Percentiles rank a stretch among this genome's conserved stretches.
These are phyloP conservation scores for Vireo griseus DNA, from an alignment of 2,797 vertebrate genomes.

Conservation along the genomic window DNA sequence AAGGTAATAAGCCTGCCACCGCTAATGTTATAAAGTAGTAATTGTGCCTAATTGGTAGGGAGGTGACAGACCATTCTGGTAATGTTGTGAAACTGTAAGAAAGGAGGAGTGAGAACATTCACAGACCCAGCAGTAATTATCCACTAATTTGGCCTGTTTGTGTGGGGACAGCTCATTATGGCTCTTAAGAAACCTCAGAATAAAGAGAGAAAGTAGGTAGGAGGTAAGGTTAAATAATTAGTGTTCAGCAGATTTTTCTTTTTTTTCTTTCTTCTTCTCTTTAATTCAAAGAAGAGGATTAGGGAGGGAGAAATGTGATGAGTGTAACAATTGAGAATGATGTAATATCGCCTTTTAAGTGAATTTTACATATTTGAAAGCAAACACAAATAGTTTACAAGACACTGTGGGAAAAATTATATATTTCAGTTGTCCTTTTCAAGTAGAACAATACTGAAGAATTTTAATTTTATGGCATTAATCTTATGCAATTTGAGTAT, in stretches of 20 bases:
- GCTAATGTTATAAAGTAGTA: constrained; percentile 93
- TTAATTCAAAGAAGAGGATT: constrained; percentile 85
- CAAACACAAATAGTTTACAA: constrained; percentile 27
- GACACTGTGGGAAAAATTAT: background rate
- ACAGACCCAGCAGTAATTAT: constrained; percentile 92
- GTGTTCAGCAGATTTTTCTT: constrained; percentile 66
- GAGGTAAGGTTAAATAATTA: constrained; percentile 91
- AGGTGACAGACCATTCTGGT: constrained; percentile 93
- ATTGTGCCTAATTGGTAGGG: constrained; percentile 99
- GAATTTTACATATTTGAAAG: constrained; percentile 53
- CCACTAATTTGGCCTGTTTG: constrained; percentile 98
- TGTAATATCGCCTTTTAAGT: constrained; percentile 34
- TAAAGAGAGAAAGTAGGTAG: constrained; percentile 91
- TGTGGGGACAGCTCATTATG: constrained; percentile 98
- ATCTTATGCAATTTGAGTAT: background rate
- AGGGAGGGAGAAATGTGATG: constrained; percentile 82
- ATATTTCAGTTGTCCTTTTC: constrained; percentile 7
- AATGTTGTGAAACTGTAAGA: constrained; percentile 86
- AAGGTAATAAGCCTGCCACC: constrained; percentile 90
- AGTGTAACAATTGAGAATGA: constrained; percentile 78
- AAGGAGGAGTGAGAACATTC: constrained; percentile 85
- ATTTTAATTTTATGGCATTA: constrained; percentile 25
- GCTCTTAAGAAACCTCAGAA: constrained; percentile 89
- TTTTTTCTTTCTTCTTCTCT: constrained; percentile 51
- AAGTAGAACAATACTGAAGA: background rate